These are phyloP conservation scores for Dipodomys merriami DNA, from an alignment of 2,113 vertebrate genomes.

Conservation along the genomic window DNA sequence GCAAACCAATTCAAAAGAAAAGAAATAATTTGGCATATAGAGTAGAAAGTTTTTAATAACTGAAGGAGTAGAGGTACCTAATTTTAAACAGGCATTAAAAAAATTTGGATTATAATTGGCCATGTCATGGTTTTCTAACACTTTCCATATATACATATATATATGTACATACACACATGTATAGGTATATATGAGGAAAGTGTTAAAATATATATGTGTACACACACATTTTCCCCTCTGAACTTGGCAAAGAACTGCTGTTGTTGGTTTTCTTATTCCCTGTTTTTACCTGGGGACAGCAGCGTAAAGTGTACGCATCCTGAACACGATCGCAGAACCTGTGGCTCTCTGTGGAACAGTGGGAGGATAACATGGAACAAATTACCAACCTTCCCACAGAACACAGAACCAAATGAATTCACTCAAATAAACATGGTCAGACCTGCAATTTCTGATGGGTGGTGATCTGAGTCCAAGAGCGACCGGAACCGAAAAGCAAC, in stretches of 20 bases:
- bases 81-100: constrained; percentile 14
- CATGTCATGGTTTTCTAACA: background rate
- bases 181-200: too few species aligned
- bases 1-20: background rate
- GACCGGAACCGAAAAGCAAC: constrained; percentile 97
- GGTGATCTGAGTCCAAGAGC: constrained; percentile 97
- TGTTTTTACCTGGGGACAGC: constrained; percentile 96
- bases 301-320: constrained; percentile 97
- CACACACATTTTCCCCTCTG: too few species aligned
- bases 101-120: background rate
- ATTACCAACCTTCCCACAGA: background rate
- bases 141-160: background rate
- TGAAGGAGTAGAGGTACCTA: background rate
- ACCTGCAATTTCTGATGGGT: constrained; percentile 99
- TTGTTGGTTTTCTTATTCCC: background rate
- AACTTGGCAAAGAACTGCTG: background rate
- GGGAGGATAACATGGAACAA: background rate
- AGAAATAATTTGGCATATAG: background rate
- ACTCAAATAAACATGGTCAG: constrained; percentile 32
- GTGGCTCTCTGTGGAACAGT: constrained; percentile 92
- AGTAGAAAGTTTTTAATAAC: background rate
- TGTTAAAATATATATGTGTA: too few species aligned
- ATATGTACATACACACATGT: too few species aligned
- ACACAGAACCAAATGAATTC: background rate
- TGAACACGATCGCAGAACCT: constrained; percentile 98